Evolutionary conservation across 1,140 invertebrate species (phyloP), one percentile per base, ranked within the genome.

Genomic region (Drosophila orena): DNA sequence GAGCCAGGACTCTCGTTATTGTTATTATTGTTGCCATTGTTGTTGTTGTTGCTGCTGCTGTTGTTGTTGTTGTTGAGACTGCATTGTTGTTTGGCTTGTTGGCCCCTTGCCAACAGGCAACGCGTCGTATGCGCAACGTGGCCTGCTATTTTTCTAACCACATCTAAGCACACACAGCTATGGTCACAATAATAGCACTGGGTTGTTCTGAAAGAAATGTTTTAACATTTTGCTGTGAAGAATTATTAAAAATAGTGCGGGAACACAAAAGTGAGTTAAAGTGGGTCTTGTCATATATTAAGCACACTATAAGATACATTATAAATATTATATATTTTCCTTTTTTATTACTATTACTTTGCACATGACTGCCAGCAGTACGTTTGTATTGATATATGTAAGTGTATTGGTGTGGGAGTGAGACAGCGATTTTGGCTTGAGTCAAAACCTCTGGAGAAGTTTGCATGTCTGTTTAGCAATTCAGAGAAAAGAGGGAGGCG

Each of bases 401-500:
- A 47, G 57, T 38, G 38, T 70, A 24, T 34, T 57, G 24, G 53
- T 34, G 37, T 61, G 59, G 15, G 15, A 55, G 22, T n/a, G 49
- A 60, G 50, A 37, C 50, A 53, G 56, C 38, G 60, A 27, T 56
- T 61, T 61, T 60, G 30, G 20, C 62, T 49, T 47, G 54, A 56
- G 66, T 30, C 49, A 30, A 70, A 68, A 59, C 35, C 50, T 47
- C 38, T 59, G 27, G 42, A 75, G 60, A 71, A 79, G 80, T 79
- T 84, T 84, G 80, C 80, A 84, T 84, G 80, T 84, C 80, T 84
- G 61, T 47, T 84, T 84, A 69, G 74, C 54, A 71, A 83, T 83
- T 83, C 80, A 83, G 61, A 53, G 80, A 61, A 20, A 38, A 11
- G 20, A 14, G 60, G 34, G 22, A 15, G 22, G 40, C 44, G 46